A percentile compares a stretch with the other conserved stretches of the same genome.
Conservation (phyloP, 1,140 invertebrate species). For the Cheumatopsyche charites region DNA sequence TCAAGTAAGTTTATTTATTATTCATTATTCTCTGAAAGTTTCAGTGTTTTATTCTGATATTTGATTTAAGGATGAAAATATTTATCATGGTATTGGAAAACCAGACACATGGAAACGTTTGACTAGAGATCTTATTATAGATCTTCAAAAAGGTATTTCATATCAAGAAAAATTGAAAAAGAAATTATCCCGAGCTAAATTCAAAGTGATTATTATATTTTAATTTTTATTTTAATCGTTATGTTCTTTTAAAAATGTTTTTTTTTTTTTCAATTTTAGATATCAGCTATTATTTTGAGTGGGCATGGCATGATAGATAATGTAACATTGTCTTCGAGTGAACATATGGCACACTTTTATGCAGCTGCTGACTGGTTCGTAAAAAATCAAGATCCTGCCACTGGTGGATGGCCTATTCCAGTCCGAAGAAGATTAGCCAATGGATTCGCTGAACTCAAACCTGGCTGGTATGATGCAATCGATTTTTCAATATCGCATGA, state of each 20-base stretch:
- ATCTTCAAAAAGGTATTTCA: constrained; percentile 86
- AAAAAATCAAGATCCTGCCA: constrained; percentile 76
- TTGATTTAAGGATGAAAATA: constrained; percentile 68
- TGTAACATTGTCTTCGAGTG: constrained; percentile 79
- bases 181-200: constrained; percentile 77
- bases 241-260: constrained; percentile 49
- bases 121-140: constrained; percentile 87
- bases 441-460: constrained; percentile 77
- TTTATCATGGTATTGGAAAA: constrained; percentile 86
- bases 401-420: constrained; percentile 89
- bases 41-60: constrained; percentile 8
- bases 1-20: constrained; percentile 63
- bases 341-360: constrained; percentile 89
- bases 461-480: constrained; percentile 87
- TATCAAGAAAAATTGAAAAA: constrained; percentile 70
- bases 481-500: constrained; percentile 33
- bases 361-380: constrained; percentile 94
- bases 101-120: constrained; percentile 78
- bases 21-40: not conserved
- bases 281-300: constrained; percentile 69
- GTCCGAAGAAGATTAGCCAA: constrained; percentile 78
- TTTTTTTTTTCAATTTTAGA: constrained; percentile 51
- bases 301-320: constrained; percentile 83
- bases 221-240: too few species aligned
- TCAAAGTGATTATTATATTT: constrained; percentile 64